Evolutionary conservation across 2,113 vertebrate species (phyloP), one percentile per base, ranked within the genome.

Genomic region (Cynoglossus semilaevis): DNA sequence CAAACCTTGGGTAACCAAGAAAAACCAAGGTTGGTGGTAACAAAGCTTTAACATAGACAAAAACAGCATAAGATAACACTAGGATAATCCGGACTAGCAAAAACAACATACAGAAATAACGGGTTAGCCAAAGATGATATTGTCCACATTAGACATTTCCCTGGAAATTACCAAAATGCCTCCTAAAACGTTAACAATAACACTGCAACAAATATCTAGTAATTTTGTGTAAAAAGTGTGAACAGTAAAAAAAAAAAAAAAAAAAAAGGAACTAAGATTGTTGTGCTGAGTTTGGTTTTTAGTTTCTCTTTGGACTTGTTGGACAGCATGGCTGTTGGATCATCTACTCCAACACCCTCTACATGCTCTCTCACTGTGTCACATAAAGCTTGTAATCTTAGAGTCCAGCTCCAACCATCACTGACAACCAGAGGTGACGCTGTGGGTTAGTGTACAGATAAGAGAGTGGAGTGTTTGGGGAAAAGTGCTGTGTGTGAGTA

Each of bases 331-430:
- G 34, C 38, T 10, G 34, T 15, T 13, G 10, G 16, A 54, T 55
- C 8, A 2, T 52, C 53, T 36, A 6, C 49, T 11, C 63, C 60
- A 47, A 53, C 22, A 4, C 22, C 22, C 22, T 51, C 18, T n/a
- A 49, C 19, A n/a, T 34, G 10, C 34, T 46, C 22, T 43, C 13
- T 40, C 38, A 50, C 45, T 52, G 38, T 19, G 47, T 42, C 34
- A 68, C 50, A 70, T 42, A 58, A 55, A 55, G 71, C 55, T 15
- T 47, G 64, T 65, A 71, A 75, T 60, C 64, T 77, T 44, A 69
- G 42, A 80, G 36, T 17, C 15, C 52, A 54, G 74, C 42, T 74
- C 35, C 13, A 40, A 45, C 62, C 51, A 57, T 51, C 44, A 47
- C 15, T 4, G 12, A 15, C n/a, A 13, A 15, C 19, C 44, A 52